Evolutionary conservation across 2,888 invertebrate species (phyloP).

Genomic region (Pyrrhosoma nymphula): DNA sequence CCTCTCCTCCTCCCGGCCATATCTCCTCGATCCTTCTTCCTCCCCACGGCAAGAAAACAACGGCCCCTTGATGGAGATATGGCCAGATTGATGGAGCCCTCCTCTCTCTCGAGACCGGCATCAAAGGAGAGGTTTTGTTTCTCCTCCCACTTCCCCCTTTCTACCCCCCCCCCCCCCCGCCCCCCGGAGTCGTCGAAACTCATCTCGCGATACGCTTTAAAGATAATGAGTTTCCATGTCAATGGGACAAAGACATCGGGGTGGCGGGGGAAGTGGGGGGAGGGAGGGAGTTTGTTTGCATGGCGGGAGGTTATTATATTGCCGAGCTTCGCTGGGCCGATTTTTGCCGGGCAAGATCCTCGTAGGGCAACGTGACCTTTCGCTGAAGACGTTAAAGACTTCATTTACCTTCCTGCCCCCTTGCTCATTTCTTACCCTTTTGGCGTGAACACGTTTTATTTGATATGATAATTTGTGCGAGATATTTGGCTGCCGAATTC

Average conservation of each 20-base stretch:
- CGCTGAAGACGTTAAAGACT: not conserved
- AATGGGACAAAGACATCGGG: slow-evolving; percentile 33
- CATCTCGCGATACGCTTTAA: slow-evolving; percentile 4
- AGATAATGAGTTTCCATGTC: slow-evolving; percentile 42
- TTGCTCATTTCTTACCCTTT: not conserved
- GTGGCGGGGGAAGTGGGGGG: not conserved
- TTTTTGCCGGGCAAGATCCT: not conserved
- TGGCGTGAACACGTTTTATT: slow-evolving; percentile 8
- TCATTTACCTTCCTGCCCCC: not conserved
- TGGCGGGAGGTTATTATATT: slow-evolving; percentile 28
- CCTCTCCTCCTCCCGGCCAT: not conserved
- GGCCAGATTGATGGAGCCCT: slow-evolving; percentile 33
- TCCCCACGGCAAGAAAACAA: slow-evolving; percentile 25
- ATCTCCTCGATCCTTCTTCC: not conserved
- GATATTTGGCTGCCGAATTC: not conserved
- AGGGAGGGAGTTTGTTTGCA: not conserved
- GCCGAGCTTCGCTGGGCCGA: not conserved
- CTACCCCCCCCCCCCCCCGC: too few relatives aligned
- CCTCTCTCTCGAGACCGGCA: not conserved
- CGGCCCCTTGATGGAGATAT: slow-evolving; percentile 62
- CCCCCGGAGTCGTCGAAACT: slow-evolving; percentile 19
- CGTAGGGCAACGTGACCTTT: not conserved
- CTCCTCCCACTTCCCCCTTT: not conserved
- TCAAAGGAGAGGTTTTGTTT: slow-evolving; percentile 58
- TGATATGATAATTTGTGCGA: not conserved